Evolutionary conservation across 2,113 vertebrate genomes (phyloP), one percentile per base, ranked within the genome.

Genomic region (Helogale parvula): DNA sequence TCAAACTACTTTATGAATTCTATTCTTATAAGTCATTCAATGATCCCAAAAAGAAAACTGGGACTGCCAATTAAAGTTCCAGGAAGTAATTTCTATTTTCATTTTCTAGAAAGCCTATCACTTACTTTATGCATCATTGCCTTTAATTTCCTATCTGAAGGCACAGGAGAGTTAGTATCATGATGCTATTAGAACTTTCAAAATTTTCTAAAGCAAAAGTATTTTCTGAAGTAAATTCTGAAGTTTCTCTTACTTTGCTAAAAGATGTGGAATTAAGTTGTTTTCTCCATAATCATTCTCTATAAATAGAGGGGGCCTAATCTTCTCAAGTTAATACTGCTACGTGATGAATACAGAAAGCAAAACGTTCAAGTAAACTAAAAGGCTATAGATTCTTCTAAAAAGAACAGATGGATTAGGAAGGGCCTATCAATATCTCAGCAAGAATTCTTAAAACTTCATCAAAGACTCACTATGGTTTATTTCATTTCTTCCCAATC

Each of bases 251-350:
- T 77, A 83, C 5, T 90, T 83, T 94, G 82, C 7, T 86, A 27
- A 54, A 89, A 77, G 68, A 85, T 38, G 21, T 81, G 38, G 89
- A 96, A 96, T 92, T 84, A 97, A 66, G 41, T 57, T 84, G 63
- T 87, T 94, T 16, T 95, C 54, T 80, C 45, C 11, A n/a, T 21
- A 71, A n/a, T 35, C 35, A 92, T 80, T 92, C 87, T 66, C 66
- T 89, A 79, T 74, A n/a, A 95, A 76, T 10, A 93, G 12, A 52
- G 33, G 23, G 74, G 8, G 45, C 84, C 52, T 86, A 63, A 96
- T 71, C 63, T 74, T 88, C 68, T 86, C 68, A 68, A 25, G 52
- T 66, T 88, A 93, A 94, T n/a, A 85, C 12, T 74, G 14, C 35
- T 84, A 13, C 35, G 31, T 33, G 41, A 52, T 94, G 21, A 93